phyloP scores from a whole-genome alignment of 2,797 vertebrate species.

The Tadarida brasiliensis region DNA sequence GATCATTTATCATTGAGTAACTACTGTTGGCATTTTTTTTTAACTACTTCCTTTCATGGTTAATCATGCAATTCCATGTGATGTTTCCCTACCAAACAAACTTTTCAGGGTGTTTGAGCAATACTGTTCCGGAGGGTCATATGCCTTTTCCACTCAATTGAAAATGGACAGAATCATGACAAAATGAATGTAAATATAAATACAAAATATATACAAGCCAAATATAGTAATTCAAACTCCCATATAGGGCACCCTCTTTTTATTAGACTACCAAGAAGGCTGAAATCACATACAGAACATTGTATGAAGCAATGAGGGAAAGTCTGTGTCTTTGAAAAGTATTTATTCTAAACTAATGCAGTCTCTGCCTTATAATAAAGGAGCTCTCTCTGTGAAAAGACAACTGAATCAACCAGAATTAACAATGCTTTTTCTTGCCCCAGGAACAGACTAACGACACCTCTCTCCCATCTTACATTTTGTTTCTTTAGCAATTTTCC shows the following conservation, averaged over 20 bases:
- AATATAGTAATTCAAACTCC: background rate
- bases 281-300: background rate
- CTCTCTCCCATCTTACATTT: background rate
- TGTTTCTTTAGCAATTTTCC: background rate
- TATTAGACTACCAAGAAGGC: background rate
- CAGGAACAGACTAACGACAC: background rate
- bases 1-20: background rate
- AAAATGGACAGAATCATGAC: background rate
- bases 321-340: background rate
- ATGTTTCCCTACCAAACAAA: background rate
- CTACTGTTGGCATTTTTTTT: background rate
- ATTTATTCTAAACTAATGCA: background rate
- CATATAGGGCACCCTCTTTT: background rate
- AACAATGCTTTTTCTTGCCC: background rate
- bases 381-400: background rate
- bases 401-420: background rate
- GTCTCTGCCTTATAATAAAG: background rate
- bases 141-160: background rate
- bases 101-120: background rate
- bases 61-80: background rate
- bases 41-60: background rate
- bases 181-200: background rate
- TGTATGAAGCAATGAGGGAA: background rate
- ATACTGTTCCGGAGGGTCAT: background rate
- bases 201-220: background rate